Percentiles rank a stretch among this genome's conserved stretches.
phyloP scores from a whole-genome alignment of 2,797 vertebrate genomes.

The Pempheris klunzingeri region DNA sequence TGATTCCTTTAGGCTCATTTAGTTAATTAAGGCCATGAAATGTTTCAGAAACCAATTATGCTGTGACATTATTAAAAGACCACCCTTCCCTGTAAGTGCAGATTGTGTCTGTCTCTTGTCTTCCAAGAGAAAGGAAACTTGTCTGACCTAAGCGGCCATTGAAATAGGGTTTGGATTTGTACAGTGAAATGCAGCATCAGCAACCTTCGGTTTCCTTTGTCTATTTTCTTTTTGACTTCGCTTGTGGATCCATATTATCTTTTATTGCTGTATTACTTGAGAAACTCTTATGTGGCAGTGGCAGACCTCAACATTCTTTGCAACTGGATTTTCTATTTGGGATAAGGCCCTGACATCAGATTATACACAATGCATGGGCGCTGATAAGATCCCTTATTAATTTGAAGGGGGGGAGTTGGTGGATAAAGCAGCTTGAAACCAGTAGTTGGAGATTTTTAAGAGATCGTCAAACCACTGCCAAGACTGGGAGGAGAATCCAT shows the following conservation, averaged over 20 bases:
- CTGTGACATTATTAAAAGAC: slow-evolving; percentile 83
- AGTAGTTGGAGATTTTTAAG: slow-evolving; percentile 30
- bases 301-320: slow-evolving; percentile 40
- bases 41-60: slow-evolving; percentile 85
- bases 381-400: slow-evolving; percentile 58
- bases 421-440: slow-evolving; percentile 16
- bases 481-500: slow-evolving; percentile 2
- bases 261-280: slow-evolving; percentile 34
- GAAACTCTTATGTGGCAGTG: slow-evolving; percentile 31
- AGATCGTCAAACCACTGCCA: slow-evolving; percentile 15
- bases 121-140: slow-evolving; percentile 61
- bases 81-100: slow-evolving; percentile 75
- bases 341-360: slow-evolving; percentile 52
- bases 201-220: slow-evolving; percentile 54
- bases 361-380: slow-evolving; percentile 41
- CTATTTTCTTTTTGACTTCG: slow-evolving; percentile 37
- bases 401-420: slow-evolving; percentile 3
- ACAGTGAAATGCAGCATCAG: slow-evolving; percentile 61
- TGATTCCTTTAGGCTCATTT: slow-evolving; percentile 79
- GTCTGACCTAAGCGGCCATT: slow-evolving; percentile 57
- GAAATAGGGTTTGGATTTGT: slow-evolving; percentile 57
- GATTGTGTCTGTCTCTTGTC: slow-evolving; percentile 72
- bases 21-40: slow-evolving; percentile 85
- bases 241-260: slow-evolving; percentile 42
- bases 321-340: slow-evolving; percentile 53